Base-by-base conservation (phyloP, 30 jellyfish, hydroid and myxozoan species). In the Hydractinia echinata region DNA sequence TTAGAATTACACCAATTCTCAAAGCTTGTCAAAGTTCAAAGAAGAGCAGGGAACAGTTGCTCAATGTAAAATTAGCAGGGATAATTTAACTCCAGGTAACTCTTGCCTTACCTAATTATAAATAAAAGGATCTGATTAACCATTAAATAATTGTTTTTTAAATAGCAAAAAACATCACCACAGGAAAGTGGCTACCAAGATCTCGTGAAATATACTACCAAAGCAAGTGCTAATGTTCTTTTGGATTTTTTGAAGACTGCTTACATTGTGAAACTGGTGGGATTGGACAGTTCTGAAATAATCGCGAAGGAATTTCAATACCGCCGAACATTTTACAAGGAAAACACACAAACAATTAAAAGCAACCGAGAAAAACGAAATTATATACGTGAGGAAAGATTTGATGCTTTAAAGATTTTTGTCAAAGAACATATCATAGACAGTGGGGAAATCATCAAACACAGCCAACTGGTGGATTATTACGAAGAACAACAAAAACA, bases 141-240 rank as follows among this genome's bases (percentile, higher is more conserved):
- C 10, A 7, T 51, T 7, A 64, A 6, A 64, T 44, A 13, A 13
- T 64, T 13, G 7, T 6, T 9, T n/a, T 64, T 64, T 64, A 64
- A 73, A 55, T 16, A 16, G 50, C 21, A 62, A 54, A 73, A 74
- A 58, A 83, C 91, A 5, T 20, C 68, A 7, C 10, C 76, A 51
- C 11, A 15, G 19, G 82, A 69, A n/a, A 51, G 82, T 44, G 87
- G 91, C 13, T 73, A 56, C 56, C 87, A 83, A 15, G 48, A 71
- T 50, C 51, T 83, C 8, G 76, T 48, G 52, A 83, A 83, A 52
- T 83, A 86, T 73, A n/a, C 11, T n/a, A 72, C 82, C 48, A 82
- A 83, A 44, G 53, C 55, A 51, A 71, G 79, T 10, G 91, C 91
- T 19, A 74, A 15, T 4, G 50, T 52, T 14, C 68, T 61, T 7